These are phyloP conservation scores for Epizoanthus rinbou DNA, from an alignment of 92 coral and sea anemone species.

Conservation along the genomic window DNA sequence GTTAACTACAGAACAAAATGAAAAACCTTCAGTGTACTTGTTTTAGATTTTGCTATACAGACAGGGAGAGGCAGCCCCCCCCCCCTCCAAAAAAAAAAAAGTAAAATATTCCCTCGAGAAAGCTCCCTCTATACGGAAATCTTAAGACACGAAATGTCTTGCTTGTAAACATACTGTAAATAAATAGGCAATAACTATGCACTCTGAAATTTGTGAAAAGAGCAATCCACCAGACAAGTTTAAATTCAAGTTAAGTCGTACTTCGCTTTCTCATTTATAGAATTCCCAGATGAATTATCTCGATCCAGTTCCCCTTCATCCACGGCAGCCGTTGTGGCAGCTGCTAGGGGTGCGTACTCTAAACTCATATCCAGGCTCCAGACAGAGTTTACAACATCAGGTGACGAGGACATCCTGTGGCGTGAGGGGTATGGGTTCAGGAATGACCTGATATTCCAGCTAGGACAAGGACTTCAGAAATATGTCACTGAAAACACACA, in stretches of 20 bases:
- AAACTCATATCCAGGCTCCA: conserved; percentile 90
- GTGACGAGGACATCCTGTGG: conserved; percentile 70
- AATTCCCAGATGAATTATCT: conserved; percentile 29
- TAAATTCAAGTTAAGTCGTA: not conserved
- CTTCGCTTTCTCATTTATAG: not conserved
- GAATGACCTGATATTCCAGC: conserved; percentile 71
- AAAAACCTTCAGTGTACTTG: too few species aligned
- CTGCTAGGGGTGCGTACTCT: conserved; percentile 77
- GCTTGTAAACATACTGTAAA: too few species aligned
- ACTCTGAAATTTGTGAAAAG: not conserved
- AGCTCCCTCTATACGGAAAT: too few species aligned
- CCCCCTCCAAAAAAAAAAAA: too few species aligned
- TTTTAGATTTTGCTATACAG: too few species aligned
- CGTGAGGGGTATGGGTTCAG: conserved; percentile 71
- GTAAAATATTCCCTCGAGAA: too few species aligned
- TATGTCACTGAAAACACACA: conserved; percentile 53
- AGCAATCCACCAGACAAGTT: not conserved
- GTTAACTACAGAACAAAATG: too few species aligned
- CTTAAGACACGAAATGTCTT: too few species aligned
- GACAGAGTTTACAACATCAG: conserved; percentile 69
- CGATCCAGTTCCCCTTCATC: conserved; percentile 40
- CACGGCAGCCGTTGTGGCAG: conserved; percentile 58
- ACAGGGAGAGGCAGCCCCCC: too few species aligned
- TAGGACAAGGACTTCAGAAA: conserved; percentile 83
- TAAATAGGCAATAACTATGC: too few species aligned